Conservation (phyloP, 2,888 invertebrate genomes). For the Odontomyia ornata region DNA sequence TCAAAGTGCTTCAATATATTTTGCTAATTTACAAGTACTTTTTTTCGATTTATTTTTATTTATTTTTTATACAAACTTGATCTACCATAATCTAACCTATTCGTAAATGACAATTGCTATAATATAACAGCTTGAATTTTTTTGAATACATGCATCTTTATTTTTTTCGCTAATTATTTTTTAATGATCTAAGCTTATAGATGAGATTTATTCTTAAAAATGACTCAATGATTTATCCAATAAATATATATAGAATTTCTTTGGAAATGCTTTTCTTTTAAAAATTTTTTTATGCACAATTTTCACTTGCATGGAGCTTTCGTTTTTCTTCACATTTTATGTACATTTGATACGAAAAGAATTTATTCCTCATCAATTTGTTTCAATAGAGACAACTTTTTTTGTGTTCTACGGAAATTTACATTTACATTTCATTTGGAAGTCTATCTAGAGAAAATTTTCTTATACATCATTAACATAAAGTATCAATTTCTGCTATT, state of each 20-base stretch:
- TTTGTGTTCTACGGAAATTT: too few species aligned
- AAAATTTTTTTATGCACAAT: too few species aligned
- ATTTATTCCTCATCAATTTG: too few species aligned
- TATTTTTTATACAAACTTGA: constrained; percentile 5
- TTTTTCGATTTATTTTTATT: constrained; percentile 5
- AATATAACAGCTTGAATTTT: background rate
- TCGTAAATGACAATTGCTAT: background rate
- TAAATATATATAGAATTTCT: too few species aligned
- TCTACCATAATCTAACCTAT: background rate
- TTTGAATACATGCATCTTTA: background rate
- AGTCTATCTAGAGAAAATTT: background rate
- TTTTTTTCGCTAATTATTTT: background rate
- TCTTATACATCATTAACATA: background rate
- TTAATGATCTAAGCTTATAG: background rate
- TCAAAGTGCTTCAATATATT: background rate
- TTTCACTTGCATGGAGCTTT: too few species aligned
- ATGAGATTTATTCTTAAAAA: background rate
- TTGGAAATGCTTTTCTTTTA: too few species aligned
- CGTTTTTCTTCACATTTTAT: too few species aligned
- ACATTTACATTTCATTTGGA: background rate
- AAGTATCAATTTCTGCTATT: background rate
- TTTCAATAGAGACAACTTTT: too few species aligned
- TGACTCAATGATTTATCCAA: background rate
- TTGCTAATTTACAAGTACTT: background rate
- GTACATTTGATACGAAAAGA: too few species aligned